Evolutionary conservation across 2,113 vertebrate species (phyloP), one percentile per base, ranked within the genome.

Genomic region (Cryptotis parvus): DNA sequence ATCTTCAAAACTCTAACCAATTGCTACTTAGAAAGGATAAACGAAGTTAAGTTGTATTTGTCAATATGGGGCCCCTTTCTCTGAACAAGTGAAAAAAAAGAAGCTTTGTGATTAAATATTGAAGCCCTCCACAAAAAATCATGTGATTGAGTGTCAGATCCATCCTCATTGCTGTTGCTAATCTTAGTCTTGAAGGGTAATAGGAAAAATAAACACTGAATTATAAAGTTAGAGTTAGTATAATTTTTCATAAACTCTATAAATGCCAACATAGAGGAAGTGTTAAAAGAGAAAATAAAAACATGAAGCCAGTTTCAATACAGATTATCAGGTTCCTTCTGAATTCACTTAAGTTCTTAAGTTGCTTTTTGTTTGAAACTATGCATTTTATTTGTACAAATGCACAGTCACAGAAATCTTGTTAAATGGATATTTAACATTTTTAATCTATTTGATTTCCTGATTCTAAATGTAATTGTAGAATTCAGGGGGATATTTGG

Each of bases 241-340:
- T 73, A 29, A 87, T 81, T 94, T 92, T 77, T 9, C 14, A 85
- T 61, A 39, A 18, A 37, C 15, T 84, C 3, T 58, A 33, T 83
- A 86, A 84, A 68, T 6, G 49, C 14, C 66, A 84, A 65, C 49
- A 49, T 6, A 73, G 4, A 20, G 43, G 43, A 83, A 24, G 6
- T 27, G 24, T 76, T 91, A 49, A 93, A 74, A 86, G 72, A 26
- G 79, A 92, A 75, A 49, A 77, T 55, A 93, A 93, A 82, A 55
- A 52, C 31, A 39, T 65, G 63, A 29, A 22, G 55, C 15, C 20
- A 58, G 24, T 90, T 80, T 82, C 61, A 90, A 11, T 70, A 89
- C 4, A 26, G 61, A 90, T 63, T 11, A 73, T 63, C 41, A 33
- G 15, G 43, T 78, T 61, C 78, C 63, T 82, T 82, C 65, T 55